These are phyloP conservation scores for Neoascia interrupta DNA, from an alignment of 2,888 invertebrate species.

Conservation along the genomic window DNA sequence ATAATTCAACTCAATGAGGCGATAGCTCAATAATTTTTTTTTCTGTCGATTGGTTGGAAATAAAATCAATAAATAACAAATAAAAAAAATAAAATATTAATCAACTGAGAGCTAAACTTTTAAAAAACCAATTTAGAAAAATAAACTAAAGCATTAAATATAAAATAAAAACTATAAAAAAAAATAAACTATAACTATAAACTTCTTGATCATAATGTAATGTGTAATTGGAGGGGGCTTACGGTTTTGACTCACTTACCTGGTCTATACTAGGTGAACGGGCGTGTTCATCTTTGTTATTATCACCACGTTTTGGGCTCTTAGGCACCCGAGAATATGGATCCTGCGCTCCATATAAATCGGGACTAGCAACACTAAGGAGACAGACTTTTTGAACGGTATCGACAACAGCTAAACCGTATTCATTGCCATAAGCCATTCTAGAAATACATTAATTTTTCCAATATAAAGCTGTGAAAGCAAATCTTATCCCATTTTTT, in stretches of 20 bases:
- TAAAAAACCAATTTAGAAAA: too few relatives aligned
- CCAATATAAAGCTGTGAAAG: slow-evolving; percentile 67
- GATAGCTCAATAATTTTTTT: slow-evolving; percentile 28
- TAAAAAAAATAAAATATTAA: slow-evolving; percentile 17
- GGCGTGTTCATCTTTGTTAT: slow-evolving; percentile 82
- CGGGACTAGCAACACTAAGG: slow-evolving; percentile 92
- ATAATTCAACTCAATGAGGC: slow-evolving; percentile 37
- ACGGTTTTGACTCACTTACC: slow-evolving; percentile 82
- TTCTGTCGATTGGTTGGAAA: slow-evolving; percentile 41
- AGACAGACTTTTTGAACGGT: slow-evolving; percentile 94
- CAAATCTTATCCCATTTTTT: slow-evolving; percentile 40
- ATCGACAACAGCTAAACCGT: slow-evolving; percentile 96
- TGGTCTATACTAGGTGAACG: slow-evolving; percentile 94
- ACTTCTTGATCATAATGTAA: slow-evolving; percentile 36
- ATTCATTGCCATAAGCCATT: slow-evolving; percentile 98
- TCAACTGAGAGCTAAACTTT: slow-evolving; percentile 32
- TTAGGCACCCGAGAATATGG: slow-evolving; percentile 91
- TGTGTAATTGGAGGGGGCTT: slow-evolving; percentile 30
- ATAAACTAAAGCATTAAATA: slow-evolving; percentile 13
- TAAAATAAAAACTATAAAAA: slow-evolving; percentile 17
- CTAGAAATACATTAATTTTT: slow-evolving; percentile 81
- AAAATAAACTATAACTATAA: slow-evolving; percentile 18
- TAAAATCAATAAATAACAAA: too few relatives aligned
- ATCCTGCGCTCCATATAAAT: slow-evolving; percentile 94
- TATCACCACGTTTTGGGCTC: slow-evolving; percentile 84